phyloP scores from a whole-genome alignment of 2,113 vertebrate species.

The Perca flavescens region DNA sequence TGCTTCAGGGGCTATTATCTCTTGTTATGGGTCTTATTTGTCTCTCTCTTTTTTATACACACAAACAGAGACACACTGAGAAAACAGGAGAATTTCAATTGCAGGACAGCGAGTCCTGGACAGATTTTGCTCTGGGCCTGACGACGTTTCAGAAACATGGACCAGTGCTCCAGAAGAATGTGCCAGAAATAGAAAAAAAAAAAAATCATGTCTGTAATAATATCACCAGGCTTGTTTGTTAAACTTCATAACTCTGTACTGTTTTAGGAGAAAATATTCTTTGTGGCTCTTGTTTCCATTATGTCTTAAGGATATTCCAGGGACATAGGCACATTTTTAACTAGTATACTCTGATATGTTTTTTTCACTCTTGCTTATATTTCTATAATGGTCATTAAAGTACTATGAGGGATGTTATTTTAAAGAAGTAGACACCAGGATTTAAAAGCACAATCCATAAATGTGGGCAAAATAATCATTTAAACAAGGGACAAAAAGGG shows the following conservation, averaged over 20 bases:
- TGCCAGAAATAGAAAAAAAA: slow-evolving; percentile 1
- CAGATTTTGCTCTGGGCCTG: slow-evolving; percentile 53
- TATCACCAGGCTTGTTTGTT: slow-evolving; percentile 19
- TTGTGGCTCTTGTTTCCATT: neutral
- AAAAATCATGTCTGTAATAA: slow-evolving; percentile 7
- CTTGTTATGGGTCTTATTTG: slow-evolving; percentile 23
- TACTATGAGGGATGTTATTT: neutral
- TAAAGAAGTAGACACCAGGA: neutral
- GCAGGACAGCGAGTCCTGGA: slow-evolving; percentile 16
- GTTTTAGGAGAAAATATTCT: slow-evolving; percentile 17
- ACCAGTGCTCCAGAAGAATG: slow-evolving; percentile 62
- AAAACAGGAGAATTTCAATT: slow-evolving; percentile 6
- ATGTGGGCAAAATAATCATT: neutral
- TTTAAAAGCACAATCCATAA: neutral
- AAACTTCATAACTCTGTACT: slow-evolving; percentile 6
- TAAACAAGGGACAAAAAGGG: neutral
- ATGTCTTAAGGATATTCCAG: neutral
- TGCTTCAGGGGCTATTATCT: slow-evolving; percentile 55
- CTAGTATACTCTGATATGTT: neutral
- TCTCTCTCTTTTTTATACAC: slow-evolving; percentile 9
- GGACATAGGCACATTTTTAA: neutral
- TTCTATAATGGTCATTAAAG: neutral
- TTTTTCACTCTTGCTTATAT: neutral
- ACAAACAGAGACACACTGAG: slow-evolving; percentile 14
- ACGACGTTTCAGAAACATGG: slow-evolving; percentile 40